These are phyloP conservation scores for Drosophila pullipes DNA, from an alignment of 2,888 invertebrate species.

Conservation along the genomic window DNA sequence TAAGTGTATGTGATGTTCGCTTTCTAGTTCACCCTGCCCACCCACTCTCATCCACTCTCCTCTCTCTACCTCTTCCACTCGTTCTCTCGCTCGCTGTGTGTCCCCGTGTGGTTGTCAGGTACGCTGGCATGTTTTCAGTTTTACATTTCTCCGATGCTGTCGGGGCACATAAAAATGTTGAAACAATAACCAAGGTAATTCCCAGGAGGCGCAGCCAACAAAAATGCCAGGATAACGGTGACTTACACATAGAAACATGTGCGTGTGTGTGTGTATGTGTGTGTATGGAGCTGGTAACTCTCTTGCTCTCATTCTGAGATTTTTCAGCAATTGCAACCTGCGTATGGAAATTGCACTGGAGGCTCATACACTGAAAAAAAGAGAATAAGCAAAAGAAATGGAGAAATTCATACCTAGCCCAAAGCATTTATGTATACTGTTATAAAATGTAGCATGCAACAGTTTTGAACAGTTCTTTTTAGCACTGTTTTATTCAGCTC, in stretches of 20 bases:
- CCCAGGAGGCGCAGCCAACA: slow-evolving; percentile 57
- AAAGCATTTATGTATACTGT: background rate
- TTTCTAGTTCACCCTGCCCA: slow-evolving; percentile 22
- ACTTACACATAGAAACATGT: slow-evolving; percentile 15
- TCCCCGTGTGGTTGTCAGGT: slow-evolving; percentile 7
- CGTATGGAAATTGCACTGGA: slow-evolving; percentile 51
- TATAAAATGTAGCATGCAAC: background rate
- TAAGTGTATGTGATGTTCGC: slow-evolving; percentile 3
- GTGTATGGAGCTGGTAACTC: slow-evolving; percentile 18
- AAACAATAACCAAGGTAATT: slow-evolving; percentile 74
- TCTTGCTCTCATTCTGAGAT: slow-evolving; percentile 52
- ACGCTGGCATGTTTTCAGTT: slow-evolving; percentile 17
- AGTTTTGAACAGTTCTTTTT: background rate
- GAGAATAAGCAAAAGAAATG: background rate
- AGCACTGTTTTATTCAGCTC: background rate
- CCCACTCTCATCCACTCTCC: background rate
- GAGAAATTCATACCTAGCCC: background rate
- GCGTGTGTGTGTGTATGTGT: background rate
- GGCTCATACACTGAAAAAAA: background rate
- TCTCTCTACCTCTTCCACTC: background rate
- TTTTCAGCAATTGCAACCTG: slow-evolving; percentile 53
- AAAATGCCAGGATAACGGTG: slow-evolving; percentile 59
- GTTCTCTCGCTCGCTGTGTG: background rate
- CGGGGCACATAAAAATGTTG: slow-evolving; percentile 72
- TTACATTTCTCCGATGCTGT: slow-evolving; percentile 39